These are phyloP conservation scores for Montipora capitata DNA, from an alignment of 92 coral and sea anemone genomes.

Conservation along the genomic window DNA sequence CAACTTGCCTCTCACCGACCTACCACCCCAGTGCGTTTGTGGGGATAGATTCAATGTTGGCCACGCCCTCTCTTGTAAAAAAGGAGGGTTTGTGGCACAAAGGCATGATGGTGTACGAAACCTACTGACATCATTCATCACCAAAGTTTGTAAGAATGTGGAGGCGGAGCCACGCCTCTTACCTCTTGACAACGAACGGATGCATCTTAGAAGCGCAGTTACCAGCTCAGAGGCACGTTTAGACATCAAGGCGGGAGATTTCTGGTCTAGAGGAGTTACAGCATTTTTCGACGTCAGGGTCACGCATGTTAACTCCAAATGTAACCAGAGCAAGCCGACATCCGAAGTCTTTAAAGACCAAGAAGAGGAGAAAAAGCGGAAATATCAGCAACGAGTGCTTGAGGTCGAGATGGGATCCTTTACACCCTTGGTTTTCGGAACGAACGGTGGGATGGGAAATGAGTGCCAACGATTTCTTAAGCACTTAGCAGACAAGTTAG, in stretches of 20 bases:
- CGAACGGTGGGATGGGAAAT: constrained; percentile 12
- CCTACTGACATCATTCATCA: neutral
- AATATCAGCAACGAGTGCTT: neutral
- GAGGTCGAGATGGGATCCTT: constrained; percentile 10
- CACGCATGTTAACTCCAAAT: neutral
- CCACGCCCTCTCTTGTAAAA: constrained; percentile 63
- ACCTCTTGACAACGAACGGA: constrained; percentile 62
- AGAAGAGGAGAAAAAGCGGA: neutral
- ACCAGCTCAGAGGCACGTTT: constrained; percentile 58
- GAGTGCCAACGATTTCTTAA: constrained; percentile 24
- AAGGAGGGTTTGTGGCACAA: constrained; percentile 39
- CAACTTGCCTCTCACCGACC: constrained; percentile 9
- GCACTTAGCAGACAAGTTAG: constrained; percentile 43
- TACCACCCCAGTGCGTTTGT: constrained; percentile 8
- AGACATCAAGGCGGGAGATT: neutral
- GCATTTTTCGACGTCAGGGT: constrained; percentile 16
- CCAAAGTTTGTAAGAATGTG: neutral
- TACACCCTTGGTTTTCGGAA: constrained; percentile 12
- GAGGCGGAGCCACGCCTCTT: constrained; percentile 69
- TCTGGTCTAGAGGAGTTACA: constrained; percentile 17
- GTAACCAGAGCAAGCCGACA: constrained; percentile 2
- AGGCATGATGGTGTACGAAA: constrained; percentile 23
- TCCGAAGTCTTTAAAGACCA: neutral
- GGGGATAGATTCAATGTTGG: constrained; percentile 25
- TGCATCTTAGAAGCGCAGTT: constrained; percentile 42